Evolutionary conservation across 2,888 invertebrate genomes (phyloP), one percentile per base, ranked within the genome.

Genomic region (Galerucella calmariensis): DNA sequence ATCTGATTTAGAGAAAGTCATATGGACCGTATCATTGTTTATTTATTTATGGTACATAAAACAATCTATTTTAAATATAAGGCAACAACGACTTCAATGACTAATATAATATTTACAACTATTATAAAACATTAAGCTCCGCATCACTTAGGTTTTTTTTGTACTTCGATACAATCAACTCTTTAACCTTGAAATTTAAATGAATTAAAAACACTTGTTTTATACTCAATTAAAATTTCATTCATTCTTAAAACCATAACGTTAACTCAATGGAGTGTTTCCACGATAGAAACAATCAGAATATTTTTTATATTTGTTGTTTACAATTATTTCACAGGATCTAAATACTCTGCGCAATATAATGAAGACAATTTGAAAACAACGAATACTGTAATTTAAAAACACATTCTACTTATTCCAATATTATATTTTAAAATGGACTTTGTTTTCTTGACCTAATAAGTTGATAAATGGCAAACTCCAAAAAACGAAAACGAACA

Each of bases 171-270:
- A 53, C 5, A 16, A 56, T 56, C 56, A 56, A 56, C 56, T 56
- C 53, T 16, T 8, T 16, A 56, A 56, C 56, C 56, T 56, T 56
- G 56, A 56, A 56, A 56, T 56, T 56, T 56, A 56, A 56, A 56
- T 56, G 56, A 56, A 56, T 56, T 56, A 20, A 16, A 56, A 56
- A 56, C 56, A 56, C 20, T 56, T 56, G 56, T 20, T 56, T 56
- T 56, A 16, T 56, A 56, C 56, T 10, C 56, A 56, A 56, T 56
- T 56, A 56, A 20, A 56, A 56, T 56, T 56, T 56, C 56, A 56
- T 56, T 56, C 56, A 56, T 56, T 56, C 16, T 56, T 20, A 56
- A 56, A 16, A 16, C 56, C 48, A 48, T 48, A 48, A 48, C 14
- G 48, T 12, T 48, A 16, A 56, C 2, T 51, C n/a, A 14, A 1